A percentile compares a stretch with the other conserved stretches of the same genome.
phyloP scores from a whole-genome alignment of 2,797 vertebrate genomes.

The Heterohyrax brucei region DNA sequence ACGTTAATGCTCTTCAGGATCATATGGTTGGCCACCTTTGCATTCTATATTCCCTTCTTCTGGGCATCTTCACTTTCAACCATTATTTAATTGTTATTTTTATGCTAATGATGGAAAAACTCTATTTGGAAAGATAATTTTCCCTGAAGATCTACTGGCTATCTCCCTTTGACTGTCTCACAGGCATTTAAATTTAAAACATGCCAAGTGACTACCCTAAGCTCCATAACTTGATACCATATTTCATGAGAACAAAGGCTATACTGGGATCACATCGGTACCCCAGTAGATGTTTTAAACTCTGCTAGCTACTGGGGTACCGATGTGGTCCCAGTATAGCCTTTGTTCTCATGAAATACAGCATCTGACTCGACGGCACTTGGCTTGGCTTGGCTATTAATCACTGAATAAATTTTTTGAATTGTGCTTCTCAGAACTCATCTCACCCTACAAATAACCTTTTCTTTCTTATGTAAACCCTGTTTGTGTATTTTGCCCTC shows the following conservation, averaged over 20 bases:
- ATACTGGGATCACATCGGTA: not conserved
- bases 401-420: not conserved
- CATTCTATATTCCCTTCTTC: not conserved
- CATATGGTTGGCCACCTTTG: not conserved
- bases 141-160: not conserved
- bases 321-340: not conserved
- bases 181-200: not conserved
- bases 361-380: not conserved
- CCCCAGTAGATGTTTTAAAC: not conserved
- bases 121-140: not conserved
- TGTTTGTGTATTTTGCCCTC: not conserved
- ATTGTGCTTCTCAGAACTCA: not conserved
- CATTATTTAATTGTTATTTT: slow-evolving; percentile 3
- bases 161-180: slow-evolving; percentile 1
- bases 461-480: not conserved
- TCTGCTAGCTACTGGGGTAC: not conserved
- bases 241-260: not conserved
- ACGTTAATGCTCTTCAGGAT: not conserved
- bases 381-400: not conserved
- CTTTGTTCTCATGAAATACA: not conserved
- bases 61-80: not conserved
- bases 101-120: not conserved
- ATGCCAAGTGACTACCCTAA: not conserved
- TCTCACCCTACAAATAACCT: not conserved
- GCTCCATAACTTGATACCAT: not conserved